Conservation (phyloP, 1,140 invertebrate genomes). For the Caenorhabditis remanei region DNA sequence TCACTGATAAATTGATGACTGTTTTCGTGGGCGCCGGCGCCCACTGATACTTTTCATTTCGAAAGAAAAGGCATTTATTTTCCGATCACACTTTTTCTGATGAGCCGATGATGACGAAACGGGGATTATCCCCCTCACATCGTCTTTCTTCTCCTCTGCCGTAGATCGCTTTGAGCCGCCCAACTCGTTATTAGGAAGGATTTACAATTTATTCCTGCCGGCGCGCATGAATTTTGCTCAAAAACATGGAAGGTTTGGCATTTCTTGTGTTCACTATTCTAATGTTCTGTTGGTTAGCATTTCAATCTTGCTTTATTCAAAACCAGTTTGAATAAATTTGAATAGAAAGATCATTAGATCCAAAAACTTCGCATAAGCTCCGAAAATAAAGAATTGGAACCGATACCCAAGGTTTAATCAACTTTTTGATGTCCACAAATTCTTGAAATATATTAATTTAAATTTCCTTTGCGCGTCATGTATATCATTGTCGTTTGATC, state of each 20-base stretch:
- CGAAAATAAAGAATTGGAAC: no score
- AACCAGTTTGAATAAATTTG: no score
- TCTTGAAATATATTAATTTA: no score
- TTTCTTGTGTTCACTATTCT: not conserved
- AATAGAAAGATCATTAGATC: not conserved
- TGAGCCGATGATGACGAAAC: constrained; percentile 45
- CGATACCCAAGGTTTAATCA: no score
- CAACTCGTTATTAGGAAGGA: constrained; percentile 4
- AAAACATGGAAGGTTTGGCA: not conserved
- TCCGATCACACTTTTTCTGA: not conserved
- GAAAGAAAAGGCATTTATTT: constrained; percentile 2
- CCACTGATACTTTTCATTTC: not conserved
- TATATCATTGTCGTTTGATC: not conserved
- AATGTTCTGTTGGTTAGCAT: no score
- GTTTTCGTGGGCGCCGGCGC: constrained; percentile 13
- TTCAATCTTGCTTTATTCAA: no score
- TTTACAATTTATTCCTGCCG: not conserved
- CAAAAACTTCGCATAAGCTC: not conserved
- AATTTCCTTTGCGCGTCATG: no score
- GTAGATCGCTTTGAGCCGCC: constrained; percentile 25
- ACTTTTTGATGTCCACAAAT: no score
- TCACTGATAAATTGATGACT: not conserved
- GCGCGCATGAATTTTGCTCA: constrained; percentile 37
- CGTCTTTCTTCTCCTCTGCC: constrained; percentile 5
- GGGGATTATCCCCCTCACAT: constrained; percentile 43